Evolutionary conservation across 2,797 vertebrate species (phyloP).

Genomic region (Toxotes lorentzi): DNA sequence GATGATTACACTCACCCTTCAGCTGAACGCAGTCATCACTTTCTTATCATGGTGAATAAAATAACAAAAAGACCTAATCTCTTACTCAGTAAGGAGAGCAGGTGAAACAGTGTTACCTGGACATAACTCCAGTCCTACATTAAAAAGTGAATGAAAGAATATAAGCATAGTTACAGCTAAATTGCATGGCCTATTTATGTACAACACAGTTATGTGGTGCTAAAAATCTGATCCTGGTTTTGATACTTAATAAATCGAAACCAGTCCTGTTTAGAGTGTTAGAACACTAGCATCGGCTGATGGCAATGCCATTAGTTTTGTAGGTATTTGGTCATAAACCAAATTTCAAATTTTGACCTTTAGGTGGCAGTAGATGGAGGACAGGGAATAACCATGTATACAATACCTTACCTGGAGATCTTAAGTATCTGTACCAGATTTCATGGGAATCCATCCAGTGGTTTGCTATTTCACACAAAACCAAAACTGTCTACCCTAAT

Average conservation of each 20-base stretch:
- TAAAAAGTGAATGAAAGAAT: neutral
- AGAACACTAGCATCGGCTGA: neutral
- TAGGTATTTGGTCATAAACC: neutral
- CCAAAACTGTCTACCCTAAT: constrained; percentile 5
- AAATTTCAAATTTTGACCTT: neutral
- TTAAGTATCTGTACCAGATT: neutral
- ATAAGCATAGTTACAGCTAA: neutral
- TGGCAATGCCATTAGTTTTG: neutral
- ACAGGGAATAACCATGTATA: neutral
- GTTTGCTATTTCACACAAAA: constrained; percentile 20
- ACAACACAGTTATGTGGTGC: neutral
- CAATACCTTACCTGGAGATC: neutral
- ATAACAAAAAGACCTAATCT: too few species aligned
- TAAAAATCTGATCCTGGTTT: neutral
- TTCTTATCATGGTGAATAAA: too few species aligned
- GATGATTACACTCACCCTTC: too few species aligned
- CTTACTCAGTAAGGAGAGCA: too few species aligned
- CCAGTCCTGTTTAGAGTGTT: too few species aligned
- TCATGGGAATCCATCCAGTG: neutral
- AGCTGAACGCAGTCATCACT: too few species aligned
- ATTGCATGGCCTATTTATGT: neutral
- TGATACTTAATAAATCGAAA: too few species aligned
- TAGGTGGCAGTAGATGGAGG: neutral
- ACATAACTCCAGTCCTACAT: neutral
- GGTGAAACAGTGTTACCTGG: too few species aligned